phyloP scores from a whole-genome alignment of 2,888 invertebrate species.

The Cantharis nigra region DNA sequence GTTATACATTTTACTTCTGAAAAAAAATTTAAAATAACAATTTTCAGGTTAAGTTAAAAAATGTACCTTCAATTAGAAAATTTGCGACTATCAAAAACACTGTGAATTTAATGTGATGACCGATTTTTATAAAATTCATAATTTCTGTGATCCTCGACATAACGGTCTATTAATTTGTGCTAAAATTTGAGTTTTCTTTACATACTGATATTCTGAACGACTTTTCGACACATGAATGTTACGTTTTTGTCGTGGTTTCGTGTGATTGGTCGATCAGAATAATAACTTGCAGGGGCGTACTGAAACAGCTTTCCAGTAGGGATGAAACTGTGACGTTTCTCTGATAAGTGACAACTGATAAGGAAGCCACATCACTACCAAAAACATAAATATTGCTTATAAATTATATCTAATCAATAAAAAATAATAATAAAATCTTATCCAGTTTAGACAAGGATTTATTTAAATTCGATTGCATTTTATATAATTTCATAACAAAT shows the following conservation, averaged over 20 bases:
- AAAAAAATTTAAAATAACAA: slow-evolving; percentile 36
- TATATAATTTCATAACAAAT: too few species aligned
- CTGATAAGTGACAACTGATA: too few species aligned
- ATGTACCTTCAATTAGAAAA: slow-evolving; percentile 71
- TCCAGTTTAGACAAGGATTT: too few species aligned
- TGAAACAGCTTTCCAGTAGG: not conserved
- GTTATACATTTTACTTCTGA: slow-evolving; percentile 73
- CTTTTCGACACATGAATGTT: not conserved
- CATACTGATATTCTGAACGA: not conserved
- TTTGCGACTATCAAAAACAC: slow-evolving; percentile 71
- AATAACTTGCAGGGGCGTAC: slow-evolving; percentile 1
- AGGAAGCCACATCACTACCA: too few species aligned
- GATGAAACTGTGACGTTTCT: not conserved
- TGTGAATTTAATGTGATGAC: slow-evolving; percentile 64
- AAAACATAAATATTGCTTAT: too few species aligned
- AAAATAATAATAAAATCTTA: not conserved
- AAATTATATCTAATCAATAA: too few species aligned
- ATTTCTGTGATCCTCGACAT: slow-evolving; percentile 51
- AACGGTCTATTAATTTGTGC: not conserved
- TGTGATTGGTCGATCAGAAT: not conserved
- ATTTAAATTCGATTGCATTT: too few species aligned
- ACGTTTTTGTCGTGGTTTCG: slow-evolving; percentile 20
- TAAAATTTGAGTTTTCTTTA: not conserved
- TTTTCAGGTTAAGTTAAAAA: slow-evolving; percentile 31
- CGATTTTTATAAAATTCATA: slow-evolving; percentile 58